phyloP scores from a whole-genome alignment of 2,888 invertebrate species.

The Chironomus riparius region DNA sequence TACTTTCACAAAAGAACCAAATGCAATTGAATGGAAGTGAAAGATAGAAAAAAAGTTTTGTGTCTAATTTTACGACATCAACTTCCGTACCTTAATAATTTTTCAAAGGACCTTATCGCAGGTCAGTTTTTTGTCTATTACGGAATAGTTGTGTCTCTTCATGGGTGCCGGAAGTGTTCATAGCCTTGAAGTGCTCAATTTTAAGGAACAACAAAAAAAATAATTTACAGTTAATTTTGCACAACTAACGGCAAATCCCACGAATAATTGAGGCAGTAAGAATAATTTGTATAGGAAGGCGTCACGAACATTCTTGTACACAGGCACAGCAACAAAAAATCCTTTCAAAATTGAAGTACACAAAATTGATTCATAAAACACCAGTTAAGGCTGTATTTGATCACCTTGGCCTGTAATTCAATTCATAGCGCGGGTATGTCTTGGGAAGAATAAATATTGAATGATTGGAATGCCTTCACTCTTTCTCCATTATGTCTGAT shows the following conservation, averaged over 20 bases:
- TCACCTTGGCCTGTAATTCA: no score
- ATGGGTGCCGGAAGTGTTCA: no score
- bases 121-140: no score
- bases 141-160: no score
- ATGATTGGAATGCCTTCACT: no score
- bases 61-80: not conserved
- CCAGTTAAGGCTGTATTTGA: no score
- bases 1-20: not conserved
- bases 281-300: not conserved
- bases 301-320: not conserved
- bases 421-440: not conserved
- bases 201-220: no score
- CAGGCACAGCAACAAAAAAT: not conserved
- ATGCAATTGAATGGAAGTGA: not conserved
- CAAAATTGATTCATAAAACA: no score
- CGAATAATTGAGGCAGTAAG: not conserved
- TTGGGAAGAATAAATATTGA: not conserved
- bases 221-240: not conserved
- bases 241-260: not conserved
- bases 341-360: not conserved
- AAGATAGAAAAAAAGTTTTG: not conserved
- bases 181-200: no score
- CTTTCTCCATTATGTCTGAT: not conserved
- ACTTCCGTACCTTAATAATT: no score
- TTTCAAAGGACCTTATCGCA: no score